phyloP scores from a whole-genome alignment of 2,888 invertebrate genomes.

The Exephanes ischioxanthus region DNA sequence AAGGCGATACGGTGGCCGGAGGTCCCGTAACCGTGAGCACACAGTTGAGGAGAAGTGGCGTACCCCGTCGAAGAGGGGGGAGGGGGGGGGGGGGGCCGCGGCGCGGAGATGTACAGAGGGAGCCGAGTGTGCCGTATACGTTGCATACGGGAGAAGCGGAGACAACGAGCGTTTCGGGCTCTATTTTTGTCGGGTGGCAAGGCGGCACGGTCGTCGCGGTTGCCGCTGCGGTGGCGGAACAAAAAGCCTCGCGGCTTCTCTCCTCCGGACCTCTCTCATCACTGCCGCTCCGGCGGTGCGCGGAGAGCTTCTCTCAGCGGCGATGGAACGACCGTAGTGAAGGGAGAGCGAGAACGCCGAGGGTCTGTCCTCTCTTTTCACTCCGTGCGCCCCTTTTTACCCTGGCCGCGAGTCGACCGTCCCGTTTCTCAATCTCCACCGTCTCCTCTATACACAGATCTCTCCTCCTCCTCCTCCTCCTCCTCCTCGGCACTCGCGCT shows the following conservation, averaged over 20 bases:
- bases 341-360: slow-evolving; percentile 52
- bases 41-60: slow-evolving; percentile 38
- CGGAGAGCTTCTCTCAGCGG: slow-evolving; percentile 62
- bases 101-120: slow-evolving; percentile 20
- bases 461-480: slow-evolving; percentile 28
- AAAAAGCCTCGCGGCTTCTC: slow-evolving; percentile 83
- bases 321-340: slow-evolving; percentile 34
- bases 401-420: slow-evolving; percentile 73
- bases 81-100: slow-evolving; percentile 1
- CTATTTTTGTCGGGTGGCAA: slow-evolving; percentile 82
- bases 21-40: slow-evolving; percentile 46
- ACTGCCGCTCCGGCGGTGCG: slow-evolving; percentile 62
- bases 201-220: slow-evolving; percentile 66
- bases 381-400: slow-evolving; percentile 79
- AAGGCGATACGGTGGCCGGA: slow-evolving; percentile 22
- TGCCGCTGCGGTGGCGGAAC: slow-evolving; percentile 79
- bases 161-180: slow-evolving; percentile 70
- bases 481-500: slow-evolving; percentile 15
- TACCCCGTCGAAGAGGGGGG: slow-evolving; percentile 19
- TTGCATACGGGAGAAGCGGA: slow-evolving; percentile 15
- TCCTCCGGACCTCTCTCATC: slow-evolving; percentile 74
- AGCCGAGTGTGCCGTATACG: slow-evolving; percentile 10
- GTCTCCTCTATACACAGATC: slow-evolving; percentile 60
- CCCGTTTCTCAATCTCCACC: slow-evolving; percentile 76
- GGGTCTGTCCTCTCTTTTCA: slow-evolving; percentile 73